Evolutionary conservation across 1,140 invertebrate species (phyloP), one percentile per base, ranked within the genome.

Genomic region (Calosoma granatense): DNA sequence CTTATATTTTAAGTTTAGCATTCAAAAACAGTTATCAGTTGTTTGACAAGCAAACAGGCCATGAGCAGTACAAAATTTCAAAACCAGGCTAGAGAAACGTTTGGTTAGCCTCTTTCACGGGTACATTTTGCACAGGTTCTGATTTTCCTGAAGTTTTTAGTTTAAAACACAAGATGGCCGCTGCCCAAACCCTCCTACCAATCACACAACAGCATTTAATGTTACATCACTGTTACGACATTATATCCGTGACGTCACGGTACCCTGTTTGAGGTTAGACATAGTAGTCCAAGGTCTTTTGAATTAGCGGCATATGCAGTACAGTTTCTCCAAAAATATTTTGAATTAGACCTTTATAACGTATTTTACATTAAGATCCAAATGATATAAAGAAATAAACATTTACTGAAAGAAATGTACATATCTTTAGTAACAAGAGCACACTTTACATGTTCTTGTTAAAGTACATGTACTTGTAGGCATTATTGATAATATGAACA

Each of bases 161-260:
- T 66, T 65, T 61, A 47, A 47, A 47, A 12, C 9, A 65, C 60
- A 69, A 67, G 56, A 69, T 69, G 66, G 67, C 67, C 62, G 63
- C 63, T 60, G 59, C 56, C 60, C 54, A 39, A 52, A 23, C 20
- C 60, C 58, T 20, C 43, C 36, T 20, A 59, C 67, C 66, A 69
- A 69, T 69, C 56, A 17, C 11, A 47, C n/a, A 1, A 1, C 57
- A 53, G n/a, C n/a, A 52, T 59, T 54, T 23, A 17, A 17, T 55
- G 61, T 63, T 61, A 63, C 55, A 43, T 60, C 55, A 55, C 57
- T 58, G 56, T 67, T 64, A 67, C 67, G 64, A 63, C 65, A 66
- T 59, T 59, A 54, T 54, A 56, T 63, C 55, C 47, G 62, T 68
- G 65, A 68, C 67, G 67, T 66, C 58, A 52, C 23, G 3, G 47